Percentiles rank a stretch among this genome's conserved stretches.
phyloP scores from a whole-genome alignment of 2,888 invertebrate species.

The Eutolmus rufibarbis region DNA sequence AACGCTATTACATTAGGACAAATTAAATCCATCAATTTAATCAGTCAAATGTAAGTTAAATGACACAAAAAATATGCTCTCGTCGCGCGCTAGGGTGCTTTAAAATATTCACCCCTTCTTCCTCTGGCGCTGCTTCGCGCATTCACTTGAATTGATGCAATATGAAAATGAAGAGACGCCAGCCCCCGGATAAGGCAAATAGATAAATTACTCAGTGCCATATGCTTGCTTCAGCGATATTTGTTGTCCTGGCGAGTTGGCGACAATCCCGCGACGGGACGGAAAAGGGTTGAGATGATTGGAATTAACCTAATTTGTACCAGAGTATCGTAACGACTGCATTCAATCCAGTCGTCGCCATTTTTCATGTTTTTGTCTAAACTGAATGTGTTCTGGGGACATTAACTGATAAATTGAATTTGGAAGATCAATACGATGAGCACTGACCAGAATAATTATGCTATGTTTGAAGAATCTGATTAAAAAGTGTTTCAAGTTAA shows the following conservation, averaged over 20 bases:
- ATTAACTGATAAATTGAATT: background rate
- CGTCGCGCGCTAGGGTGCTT: slow-evolving; percentile 5
- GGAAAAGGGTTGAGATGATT: background rate
- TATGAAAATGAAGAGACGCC: background rate
- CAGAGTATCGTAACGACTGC: background rate
- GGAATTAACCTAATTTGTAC: background rate
- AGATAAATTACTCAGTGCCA: background rate
- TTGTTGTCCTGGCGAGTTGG: background rate
- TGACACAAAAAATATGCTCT: slow-evolving; percentile 52
- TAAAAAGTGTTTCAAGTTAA: background rate
- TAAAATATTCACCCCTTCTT: slow-evolving; percentile 32
- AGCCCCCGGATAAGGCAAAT: background rate
- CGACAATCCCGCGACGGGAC: background rate
- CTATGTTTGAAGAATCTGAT: background rate
- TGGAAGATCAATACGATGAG: background rate
- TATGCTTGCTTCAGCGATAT: background rate
- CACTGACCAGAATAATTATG: background rate
- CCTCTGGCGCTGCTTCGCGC: background rate
- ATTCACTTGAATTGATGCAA: background rate
- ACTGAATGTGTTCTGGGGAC: background rate
- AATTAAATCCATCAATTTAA: slow-evolving; percentile 63
- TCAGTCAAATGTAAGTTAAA: slow-evolving; percentile 56
- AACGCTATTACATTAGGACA: background rate
- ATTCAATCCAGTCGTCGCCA: background rate
- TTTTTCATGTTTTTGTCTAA: background rate